These are phyloP conservation scores for Episyrphus balteatus DNA, from an alignment of 1,140 invertebrate species.

Conservation along the genomic window DNA sequence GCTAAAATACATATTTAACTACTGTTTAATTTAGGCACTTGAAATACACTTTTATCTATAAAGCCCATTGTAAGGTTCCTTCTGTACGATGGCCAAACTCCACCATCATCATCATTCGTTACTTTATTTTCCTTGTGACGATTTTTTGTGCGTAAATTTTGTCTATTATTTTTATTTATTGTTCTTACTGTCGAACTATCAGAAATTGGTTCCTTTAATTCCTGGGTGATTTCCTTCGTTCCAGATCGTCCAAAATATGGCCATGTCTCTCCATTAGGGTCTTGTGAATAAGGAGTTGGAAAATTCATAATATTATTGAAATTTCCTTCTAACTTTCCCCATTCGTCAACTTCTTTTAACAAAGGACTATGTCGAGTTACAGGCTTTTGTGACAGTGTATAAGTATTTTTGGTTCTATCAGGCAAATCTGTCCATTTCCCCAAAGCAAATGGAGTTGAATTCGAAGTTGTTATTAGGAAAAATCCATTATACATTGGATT, in stretches of 20 bases:
- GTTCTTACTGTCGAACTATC: conserved; percentile 23
- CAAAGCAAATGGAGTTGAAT: conserved; percentile 27
- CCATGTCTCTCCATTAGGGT: conserved; percentile 26
- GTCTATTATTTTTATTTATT: conserved; percentile 5
- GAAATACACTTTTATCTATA: conserved; percentile 26
- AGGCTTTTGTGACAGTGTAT: conserved; percentile 3
- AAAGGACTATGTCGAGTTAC: conserved; percentile 20
- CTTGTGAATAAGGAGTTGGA: conserved; percentile 2
- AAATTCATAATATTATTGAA: conserved; percentile 23
- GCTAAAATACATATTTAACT: no score
- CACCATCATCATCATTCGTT: neutral
- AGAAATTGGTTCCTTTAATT: conserved; percentile 1
- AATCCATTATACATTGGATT: conserved; percentile 22
- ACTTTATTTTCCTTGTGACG: neutral
- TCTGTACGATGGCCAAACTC: conserved; percentile 21
- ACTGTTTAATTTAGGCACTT: conserved; percentile 9
- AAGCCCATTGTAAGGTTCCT: conserved; percentile 24
- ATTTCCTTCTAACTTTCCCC: conserved; percentile 25
- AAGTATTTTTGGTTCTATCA: conserved; percentile 13
- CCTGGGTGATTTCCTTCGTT: conserved; percentile 11
- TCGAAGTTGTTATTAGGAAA: conserved; percentile 30
- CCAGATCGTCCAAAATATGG: conserved; percentile 22
- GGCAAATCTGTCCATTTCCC: conserved; percentile 33
- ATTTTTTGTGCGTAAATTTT: neutral
- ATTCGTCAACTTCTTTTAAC: conserved; percentile 27